Base-by-base conservation (phyloP, 1,140 invertebrate species). In the Hypsibius dujardini region DNA sequence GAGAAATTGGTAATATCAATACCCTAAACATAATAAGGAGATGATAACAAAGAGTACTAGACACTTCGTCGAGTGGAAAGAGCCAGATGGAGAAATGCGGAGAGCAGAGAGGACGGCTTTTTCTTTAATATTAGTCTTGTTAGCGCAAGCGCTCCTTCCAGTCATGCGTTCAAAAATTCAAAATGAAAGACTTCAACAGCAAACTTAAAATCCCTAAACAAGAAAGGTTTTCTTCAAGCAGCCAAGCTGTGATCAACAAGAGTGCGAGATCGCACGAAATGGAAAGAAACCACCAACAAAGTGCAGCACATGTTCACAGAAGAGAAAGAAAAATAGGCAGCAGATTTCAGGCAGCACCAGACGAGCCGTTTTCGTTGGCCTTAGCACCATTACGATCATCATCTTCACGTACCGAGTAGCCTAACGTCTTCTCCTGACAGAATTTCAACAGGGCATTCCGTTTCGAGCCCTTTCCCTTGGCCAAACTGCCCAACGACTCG, bases 1-100 rank as follows among this genome's bases (percentile, higher is more conserved):
- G 88, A 89, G 78, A 94, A 94, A 80, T 94, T 94, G 7, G 90
- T 93, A 45, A 95, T 92, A 76, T 93, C 90, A 50, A 94, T 90
- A 77, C 89, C 88, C 78, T 86, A 73, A 74, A 76, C 72, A 67
- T 59, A 67, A n/a, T n/a, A 72, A 73, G 69, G 28, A 1, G 15
- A 56, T 12, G 50, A 12, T 56, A 56, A 56, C 7, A 12, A 7
- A 7, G n/a, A n/a, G n/a, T 56, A 56, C 7, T 56, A n/a, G n/a
- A 56, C n/a, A 56, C n/a, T n/a, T 7, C n/a, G 7, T 12, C n/a
- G 50, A n/a, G n/a, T n/a, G 7, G 50, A 56, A 56, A 56, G 7
- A 56, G n/a, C 7, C 7, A 12, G n/a, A 56, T 56, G n/a, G 7
- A 56, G n/a, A n/a, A 56, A 56, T 12, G 50, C n/a, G 7, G n/a